These are phyloP conservation scores for Isichthys henryi DNA, from an alignment of 2,113 vertebrate species.

Conservation along the genomic window DNA sequence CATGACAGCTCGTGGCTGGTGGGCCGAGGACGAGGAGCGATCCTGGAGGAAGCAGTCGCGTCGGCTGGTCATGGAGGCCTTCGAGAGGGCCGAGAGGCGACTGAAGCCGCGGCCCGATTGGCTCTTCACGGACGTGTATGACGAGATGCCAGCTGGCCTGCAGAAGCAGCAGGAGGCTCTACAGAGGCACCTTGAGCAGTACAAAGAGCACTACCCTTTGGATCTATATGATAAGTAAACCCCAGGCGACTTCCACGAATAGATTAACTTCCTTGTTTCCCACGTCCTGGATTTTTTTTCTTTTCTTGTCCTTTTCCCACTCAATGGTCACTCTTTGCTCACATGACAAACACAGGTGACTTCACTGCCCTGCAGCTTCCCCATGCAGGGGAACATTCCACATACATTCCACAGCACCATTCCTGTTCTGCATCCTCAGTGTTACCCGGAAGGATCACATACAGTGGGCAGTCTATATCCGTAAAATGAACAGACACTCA, in stretches of 20 bases:
- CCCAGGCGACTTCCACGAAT: not conserved
- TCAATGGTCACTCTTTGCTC: not conserved
- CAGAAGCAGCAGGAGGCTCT: constrained; percentile 67
- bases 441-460: not conserved
- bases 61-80: constrained; percentile 81
- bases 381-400: not conserved
- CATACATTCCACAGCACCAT: not conserved
- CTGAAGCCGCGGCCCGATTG: constrained; percentile 66
- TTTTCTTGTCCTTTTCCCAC: not conserved
- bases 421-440: not conserved
- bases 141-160: constrained; percentile 64
- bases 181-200: constrained; percentile 72
- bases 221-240: constrained; percentile 69
- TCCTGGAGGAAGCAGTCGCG: constrained; percentile 83
- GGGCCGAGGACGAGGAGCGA: constrained; percentile 81
- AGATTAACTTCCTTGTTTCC: not conserved
- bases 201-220: constrained; percentile 85
- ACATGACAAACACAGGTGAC: not conserved
- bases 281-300: not conserved
- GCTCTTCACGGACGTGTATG: constrained; percentile 81
- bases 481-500: not conserved
- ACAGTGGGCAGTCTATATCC: not conserved
- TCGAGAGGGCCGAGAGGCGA: constrained; percentile 73
- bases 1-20: constrained; percentile 68
- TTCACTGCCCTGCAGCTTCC: not conserved